Evolutionary conservation across 2,888 invertebrate genomes (phyloP), one percentile per base, ranked within the genome.

Genomic region (Callosobruchus maculatus): DNA sequence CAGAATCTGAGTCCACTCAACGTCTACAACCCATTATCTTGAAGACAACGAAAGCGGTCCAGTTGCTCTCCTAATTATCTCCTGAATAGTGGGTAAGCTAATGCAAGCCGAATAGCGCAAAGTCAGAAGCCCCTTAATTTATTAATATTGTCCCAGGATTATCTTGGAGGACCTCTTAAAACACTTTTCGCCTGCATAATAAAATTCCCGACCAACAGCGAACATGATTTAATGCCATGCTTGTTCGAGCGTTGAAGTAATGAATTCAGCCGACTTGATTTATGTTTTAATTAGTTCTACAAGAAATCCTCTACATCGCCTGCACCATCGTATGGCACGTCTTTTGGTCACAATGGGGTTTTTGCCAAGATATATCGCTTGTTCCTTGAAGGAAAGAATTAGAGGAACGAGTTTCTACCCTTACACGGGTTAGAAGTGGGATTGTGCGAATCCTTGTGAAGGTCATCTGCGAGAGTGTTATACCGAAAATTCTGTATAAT

Each of bases 231-330:
- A 49, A 49, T 49, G 49, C 49, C 49, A 49, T 49, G 49, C 18
- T 49, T 49, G 49, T 49, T 49, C 13, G 49, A 26, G 26, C n/a
- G 18, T 49, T 70, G 26, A 70, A 26, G 70, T 26, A 31, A 70
- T 26, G 70, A 26, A 26, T 70, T 26, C 70, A 22, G 49, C 21
- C 30, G 21, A 26, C 26, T 26, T 70, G 26, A 70, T 70, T 70
- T 26, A 70, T 70, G 30, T 49, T 20, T 26, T 26, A 26, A 70
- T 70, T 26, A 70, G 70, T 70, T 70, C 70, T 70, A 21, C n/a
- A 70, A 26, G 70, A 21, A 70, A 49, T 49, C 49, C 49, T 49
- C 5, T 49, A 49, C 49, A 49, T 49, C 49, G 49, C 49, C 18
- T 1, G 5, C 49, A 13, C 18, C 49, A 49, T 49, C 49, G 49